Evolutionary conservation across 2,113 vertebrate genomes (phyloP).

Genomic region (Plectropomus leopardus): DNA sequence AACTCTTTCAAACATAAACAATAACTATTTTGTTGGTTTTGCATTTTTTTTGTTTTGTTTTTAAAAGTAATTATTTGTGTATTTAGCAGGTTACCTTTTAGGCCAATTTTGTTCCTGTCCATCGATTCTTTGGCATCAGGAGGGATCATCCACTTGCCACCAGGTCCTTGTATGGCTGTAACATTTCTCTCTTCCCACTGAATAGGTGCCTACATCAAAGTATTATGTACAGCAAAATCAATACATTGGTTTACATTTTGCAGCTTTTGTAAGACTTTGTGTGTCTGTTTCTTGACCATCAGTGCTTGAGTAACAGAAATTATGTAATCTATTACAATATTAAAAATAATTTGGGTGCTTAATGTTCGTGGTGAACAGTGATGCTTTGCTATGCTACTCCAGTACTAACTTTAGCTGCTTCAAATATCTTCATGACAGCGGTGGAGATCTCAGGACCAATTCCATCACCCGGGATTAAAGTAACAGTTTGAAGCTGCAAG

Average conservation of each 20-base stretch:
- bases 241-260: not conserved
- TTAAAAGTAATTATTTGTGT: not conserved
- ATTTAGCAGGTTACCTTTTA: conserved; percentile 89
- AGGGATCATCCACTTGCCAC: conserved; percentile 98
- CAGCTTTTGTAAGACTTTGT: not conserved
- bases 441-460: conserved; percentile 96
- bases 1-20: not conserved
- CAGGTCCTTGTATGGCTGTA: conserved; percentile 92
- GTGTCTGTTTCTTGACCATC: not conserved
- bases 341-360: not conserved
- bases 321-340: not conserved
- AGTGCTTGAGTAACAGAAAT: not conserved
- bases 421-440: conserved; percentile 95
- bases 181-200: conserved; percentile 96
- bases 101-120: conserved; percentile 96
- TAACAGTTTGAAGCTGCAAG: conserved; percentile 91
- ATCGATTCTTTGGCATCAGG: conserved; percentile 97
- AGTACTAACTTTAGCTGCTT: conserved; percentile 90
- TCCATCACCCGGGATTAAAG: conserved; percentile 97
- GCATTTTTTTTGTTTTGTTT: too few relatives aligned
- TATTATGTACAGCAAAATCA: not conserved
- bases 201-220: conserved; percentile 87
- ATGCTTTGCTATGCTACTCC: not conserved
- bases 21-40: not conserved
- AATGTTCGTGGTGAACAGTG: not conserved